phyloP scores from a whole-genome alignment of 2,797 vertebrate species.

The Myripristis jacobus region DNA sequence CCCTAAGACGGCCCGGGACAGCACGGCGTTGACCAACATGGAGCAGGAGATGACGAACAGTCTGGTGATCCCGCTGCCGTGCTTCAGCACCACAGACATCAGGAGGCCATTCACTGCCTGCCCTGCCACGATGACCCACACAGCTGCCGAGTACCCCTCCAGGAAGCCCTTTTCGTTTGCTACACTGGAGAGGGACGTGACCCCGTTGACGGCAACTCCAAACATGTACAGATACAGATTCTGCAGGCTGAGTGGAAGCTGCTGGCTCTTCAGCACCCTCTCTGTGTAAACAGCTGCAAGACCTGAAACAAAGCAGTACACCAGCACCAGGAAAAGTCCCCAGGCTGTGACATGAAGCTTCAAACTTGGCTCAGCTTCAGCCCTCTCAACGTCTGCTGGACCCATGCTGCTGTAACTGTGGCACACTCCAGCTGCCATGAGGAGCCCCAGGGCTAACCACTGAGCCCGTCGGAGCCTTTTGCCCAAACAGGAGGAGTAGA shows the following conservation, averaged over 20 bases:
- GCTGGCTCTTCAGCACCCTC: conserved; percentile 89
- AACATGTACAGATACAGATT: conserved; percentile 94
- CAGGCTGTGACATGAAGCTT: conserved; percentile 84
- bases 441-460: conserved; percentile 88
- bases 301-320: conserved; percentile 91
- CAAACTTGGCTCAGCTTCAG: conserved; percentile 18
- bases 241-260: conserved; percentile 90
- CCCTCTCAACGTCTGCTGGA: conserved; percentile 24
- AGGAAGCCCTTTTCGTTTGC: conserved; percentile 79
- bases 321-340: conserved; percentile 86
- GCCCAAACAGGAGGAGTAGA: conserved; percentile 88
- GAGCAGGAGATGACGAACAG: conserved; percentile 96
- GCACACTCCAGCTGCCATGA: conserved; percentile 86
- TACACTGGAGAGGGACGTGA: conserved; percentile 77
- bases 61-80: conserved; percentile 93
- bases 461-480: conserved; percentile 81
- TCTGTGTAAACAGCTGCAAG: conserved; percentile 94
- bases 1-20: conserved; percentile 88
- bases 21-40: conserved; percentile 90
- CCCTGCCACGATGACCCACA: conserved; percentile 86
- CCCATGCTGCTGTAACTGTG: conserved; percentile 89
- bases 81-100: conserved; percentile 95
- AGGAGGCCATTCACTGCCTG: conserved; percentile 93
- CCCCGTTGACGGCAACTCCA: conserved; percentile 88
- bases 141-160: conserved; percentile 87